Percentiles rank a stretch among this genome's conserved stretches.
phyloP scores from a whole-genome alignment of 1,140 invertebrate species.

The Magallana ariakensis region DNA sequence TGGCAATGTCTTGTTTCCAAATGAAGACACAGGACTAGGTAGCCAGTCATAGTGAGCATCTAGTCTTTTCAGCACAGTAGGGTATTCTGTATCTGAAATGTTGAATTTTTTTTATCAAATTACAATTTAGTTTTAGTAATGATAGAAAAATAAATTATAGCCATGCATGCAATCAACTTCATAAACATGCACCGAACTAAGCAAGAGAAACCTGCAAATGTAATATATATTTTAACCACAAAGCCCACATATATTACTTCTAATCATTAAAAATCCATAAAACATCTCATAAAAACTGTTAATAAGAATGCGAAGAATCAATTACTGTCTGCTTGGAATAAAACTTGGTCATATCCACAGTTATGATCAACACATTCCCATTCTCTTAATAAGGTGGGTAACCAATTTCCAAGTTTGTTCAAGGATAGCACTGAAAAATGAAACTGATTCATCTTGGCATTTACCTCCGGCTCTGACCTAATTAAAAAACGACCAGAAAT shows the following conservation, averaged over 20 bases:
- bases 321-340: constrained; percentile 53
- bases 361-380: constrained; percentile 70
- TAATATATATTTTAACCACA: no score
- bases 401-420: constrained; percentile 66
- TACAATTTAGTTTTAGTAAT: background rate
- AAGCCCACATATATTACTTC: no score
- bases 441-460: constrained; percentile 46
- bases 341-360: constrained; percentile 67
- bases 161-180: no score
- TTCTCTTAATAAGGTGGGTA: constrained; percentile 62
- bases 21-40: constrained; percentile 57
- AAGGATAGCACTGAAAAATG: constrained; percentile 62
- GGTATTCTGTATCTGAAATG: constrained; percentile 41
- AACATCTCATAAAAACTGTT: background rate
- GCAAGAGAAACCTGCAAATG: no score
- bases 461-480: constrained; percentile 12
- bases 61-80: constrained; percentile 60
- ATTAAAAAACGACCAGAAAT: background rate
- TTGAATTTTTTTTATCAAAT: no score
- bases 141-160: background rate
- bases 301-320: background rate
- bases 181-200: no score
- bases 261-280: no score
- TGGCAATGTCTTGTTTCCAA: constrained; percentile 58
- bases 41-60: constrained; percentile 72